phyloP scores from a whole-genome alignment of 2,113 vertebrate species.

The Caranx melampygus region DNA sequence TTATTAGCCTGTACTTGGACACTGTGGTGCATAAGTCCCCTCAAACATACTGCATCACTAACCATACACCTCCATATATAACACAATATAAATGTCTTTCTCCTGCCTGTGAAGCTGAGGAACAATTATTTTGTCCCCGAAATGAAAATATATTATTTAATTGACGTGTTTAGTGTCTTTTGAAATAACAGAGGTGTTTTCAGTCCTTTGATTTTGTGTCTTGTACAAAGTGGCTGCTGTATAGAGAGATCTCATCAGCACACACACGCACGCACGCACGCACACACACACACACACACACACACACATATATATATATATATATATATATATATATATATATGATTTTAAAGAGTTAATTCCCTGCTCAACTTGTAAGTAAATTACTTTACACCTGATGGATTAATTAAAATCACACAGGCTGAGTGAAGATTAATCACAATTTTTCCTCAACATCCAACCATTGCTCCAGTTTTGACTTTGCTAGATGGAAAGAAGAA shows the following conservation, averaged over 20 bases:
- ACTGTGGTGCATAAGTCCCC: neutral
- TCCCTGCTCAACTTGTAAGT: too few species aligned
- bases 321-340: too few species aligned
- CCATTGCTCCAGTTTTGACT: neutral
- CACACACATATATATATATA: too few species aligned
- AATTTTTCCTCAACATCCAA: too few species aligned
- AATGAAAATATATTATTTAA: neutral
- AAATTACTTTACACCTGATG: too few species aligned
- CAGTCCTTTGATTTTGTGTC: neutral
- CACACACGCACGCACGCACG: too few species aligned
- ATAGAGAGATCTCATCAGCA: neutral
- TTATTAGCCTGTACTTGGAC: neutral
- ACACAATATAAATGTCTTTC: neutral
- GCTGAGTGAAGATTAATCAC: too few species aligned
- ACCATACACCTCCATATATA: neutral
- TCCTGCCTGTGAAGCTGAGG: neutral
- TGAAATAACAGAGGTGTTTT: neutral
- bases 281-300: too few species aligned
- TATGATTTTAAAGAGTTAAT: neutral
- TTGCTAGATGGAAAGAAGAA: neutral
- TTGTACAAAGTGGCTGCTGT: neutral
- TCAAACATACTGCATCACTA: neutral
- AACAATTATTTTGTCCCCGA: neutral
- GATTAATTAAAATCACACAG: too few species aligned
- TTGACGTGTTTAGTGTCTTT: neutral